Evolutionary conservation across 2,797 vertebrate species (phyloP), one percentile per base, ranked within the genome.

Genomic region (Coregonus suidteri): DNA sequence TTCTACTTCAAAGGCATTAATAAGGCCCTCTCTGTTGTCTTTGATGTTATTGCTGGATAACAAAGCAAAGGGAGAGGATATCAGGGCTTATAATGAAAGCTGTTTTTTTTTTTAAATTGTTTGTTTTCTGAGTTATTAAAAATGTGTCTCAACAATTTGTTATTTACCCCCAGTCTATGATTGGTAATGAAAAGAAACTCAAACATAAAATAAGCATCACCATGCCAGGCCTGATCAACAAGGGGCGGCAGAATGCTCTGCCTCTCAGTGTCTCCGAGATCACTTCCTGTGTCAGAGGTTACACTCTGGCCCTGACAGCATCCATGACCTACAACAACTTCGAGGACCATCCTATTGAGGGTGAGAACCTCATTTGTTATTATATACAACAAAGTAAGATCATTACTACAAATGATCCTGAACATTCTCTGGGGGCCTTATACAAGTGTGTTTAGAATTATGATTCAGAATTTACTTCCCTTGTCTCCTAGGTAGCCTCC

Each of bases 191-290:
- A 53, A 77, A 31, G 30, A 81, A 78, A 11, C 83, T 90, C 90
- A 88, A 59, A 84, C 77, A 71, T 86, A 80, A 85, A 90, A 78
- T 35, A 15, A 1, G 37, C 82, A 4, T 35, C 31, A 85, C 82
- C 87, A 99, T 99, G 98, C 97, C 97, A 0, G 98, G 98, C 82
- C 94, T 99, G 82, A 92, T 99, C 62, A 98, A 97, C 91, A 88
- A 91, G 79, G 82, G 77, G 14, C 97, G 93, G 1, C 82, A 89
- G 72, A 93, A 88, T 6, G 90, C 93, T 0, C 87, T 99, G 83
- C 97, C 97, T 14, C 97, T 99, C 87, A 94, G 94, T 0, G 82
- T 95, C 0, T 97, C 96, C 0, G 95, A 99, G 71, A 95, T 99
- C 91, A 97, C 96, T 4, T 96, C 97, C 72, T 98, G 96, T 0